Base-by-base conservation (phyloP, 2,888 invertebrate genomes). In the Liposcelis brunnea region DNA sequence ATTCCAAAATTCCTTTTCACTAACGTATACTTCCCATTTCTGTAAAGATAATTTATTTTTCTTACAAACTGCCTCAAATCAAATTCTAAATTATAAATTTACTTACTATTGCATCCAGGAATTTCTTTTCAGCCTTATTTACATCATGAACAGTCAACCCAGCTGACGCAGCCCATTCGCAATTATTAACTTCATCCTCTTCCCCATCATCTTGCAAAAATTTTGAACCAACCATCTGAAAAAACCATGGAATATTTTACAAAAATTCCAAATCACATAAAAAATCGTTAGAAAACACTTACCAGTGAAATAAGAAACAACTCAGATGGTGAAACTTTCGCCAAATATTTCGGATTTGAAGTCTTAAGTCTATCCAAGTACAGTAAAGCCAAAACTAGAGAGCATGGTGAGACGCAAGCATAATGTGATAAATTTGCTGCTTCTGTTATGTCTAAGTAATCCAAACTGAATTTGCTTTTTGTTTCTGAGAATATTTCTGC, bases 231-330 rank as follows among this genome's bases (percentile, higher is more conserved):
- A 95, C 81, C 83, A 95, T 84, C 93, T 93, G 60, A 8, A 61
- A 52, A 52, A 55, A 50, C 43, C 21, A 42, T 35, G 32, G 34
- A 43, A 48, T 46, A 33, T 38, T 16, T 6, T 7, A 38, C n/a
- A 35, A 40, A 8, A 16, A 47, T 44, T 46, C 15, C 35, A 35
- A 35, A 15, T 15, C 7, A 15, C 10, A 7, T 35, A 7, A 16
- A 4, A 35, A 35, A 10, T 10, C 35, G 10, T 15, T 35, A 15
- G 10, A 44, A 7, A 42, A 26, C 26, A 60, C 68, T 66, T 65
- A 91, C 94, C 76, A 95, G 70, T 48, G 95, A 90, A 50, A 95
- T 84, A 47, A 97, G 74, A 65, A 95, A 95, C 48, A 97, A 74
- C 61, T 95, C 91, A 26, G 87, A 82, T 21, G 95, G 91, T 26